Evolutionary conservation across 2,888 invertebrate species (phyloP), one percentile per base, ranked within the genome.

Genomic region (Drosophila merina): DNA sequence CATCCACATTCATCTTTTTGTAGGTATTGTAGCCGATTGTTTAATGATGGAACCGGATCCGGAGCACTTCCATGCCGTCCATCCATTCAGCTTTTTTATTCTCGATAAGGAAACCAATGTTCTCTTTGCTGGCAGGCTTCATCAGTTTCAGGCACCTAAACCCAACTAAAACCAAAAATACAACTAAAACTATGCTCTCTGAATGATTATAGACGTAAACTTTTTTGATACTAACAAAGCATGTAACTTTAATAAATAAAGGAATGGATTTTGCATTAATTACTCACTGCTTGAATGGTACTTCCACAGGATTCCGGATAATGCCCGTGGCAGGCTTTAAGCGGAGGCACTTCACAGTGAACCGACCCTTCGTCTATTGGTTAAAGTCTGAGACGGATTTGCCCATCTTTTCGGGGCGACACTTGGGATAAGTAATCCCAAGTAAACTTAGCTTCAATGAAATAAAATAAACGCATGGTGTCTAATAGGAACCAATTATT

Each of bases 1-100:
- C 60, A 40, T 40, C 12, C 14, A n/a, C 50, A 31, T 45, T 56
- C 45, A 45, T 47, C 1, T 20, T 20, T 20, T 66, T 44, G 36
- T 20, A 57, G 36, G 62, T 76, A 78, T 64, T 36, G 67, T 77
- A 57, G 59, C 60, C 59, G 63, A 72, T 57, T 48, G 49, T 31
- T 40, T 51, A 14, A 52, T 56, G 10, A 60, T 63, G 70, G 70
- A 71, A 12, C 26, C 6, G 48, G 26, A 56, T 8, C 81, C 81
- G 26, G 48, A 33, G 31, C 50, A 48, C 9, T 87, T 87, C 56
- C 57, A 52, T 57, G 83, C 76, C 12, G 74, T 82, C 33, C 79
- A 75, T 72, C 74, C 87, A 69, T 88, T 82, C 59, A 47, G 64
- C 20, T 85, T 76, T 64, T 64, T 69, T 28, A 79, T 88, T 38